Base-by-base conservation (phyloP, 1,140 invertebrate genomes). In the Neocloeon triangulifer region DNA sequence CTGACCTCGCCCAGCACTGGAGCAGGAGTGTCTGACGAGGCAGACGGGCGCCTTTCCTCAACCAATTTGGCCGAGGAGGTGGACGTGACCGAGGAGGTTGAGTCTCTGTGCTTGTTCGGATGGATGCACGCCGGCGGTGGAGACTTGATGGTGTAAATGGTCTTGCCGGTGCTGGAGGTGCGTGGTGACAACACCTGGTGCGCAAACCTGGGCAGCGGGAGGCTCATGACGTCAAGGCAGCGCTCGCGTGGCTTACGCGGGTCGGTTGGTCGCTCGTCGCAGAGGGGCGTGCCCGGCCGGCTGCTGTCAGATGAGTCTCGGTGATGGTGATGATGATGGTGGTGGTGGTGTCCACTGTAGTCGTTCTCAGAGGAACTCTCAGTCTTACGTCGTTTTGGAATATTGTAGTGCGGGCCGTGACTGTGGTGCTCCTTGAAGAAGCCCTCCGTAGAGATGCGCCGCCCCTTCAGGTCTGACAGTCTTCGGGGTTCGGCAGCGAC, bases 171-270 rank as follows among this genome's bases (percentile, higher is more conserved):
- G n/a, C n/a, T n/a, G n/a, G n/a, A n/a, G n/a, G 17, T 40, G 30
- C 17, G 34, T 14, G 53, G 47, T 20, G 57, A 61, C 46, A 69
- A 53, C 45, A 73, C 62, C 47, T 76, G 70, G 30, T 73, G 63
- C 8, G 81, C 82, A 46, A 86, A 88, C 48, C 76, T 70, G 2
- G 82, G 81, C 37, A 88, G 52, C 3, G 80, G 80, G 34, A 88
- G 49, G 36, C 72, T 74, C 40, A 86, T 58, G 4, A 79, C 69
- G 63, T 12, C 66, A 53, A 43, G 67, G 66, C 2, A 62, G 56
- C 17, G 60, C 12, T 69, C 64, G 18, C 75, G 58, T 3, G 74
- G 75, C 2, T 37, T 28, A 34, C 63, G 51, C 26, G 70, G 51
- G 41, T 73, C 73, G 43, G 81, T 77, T 1, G 76, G 77, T 21